These are phyloP conservation scores for Rhamnusium bicolor DNA, from an alignment of 2,888 invertebrate species.

Conservation along the genomic window DNA sequence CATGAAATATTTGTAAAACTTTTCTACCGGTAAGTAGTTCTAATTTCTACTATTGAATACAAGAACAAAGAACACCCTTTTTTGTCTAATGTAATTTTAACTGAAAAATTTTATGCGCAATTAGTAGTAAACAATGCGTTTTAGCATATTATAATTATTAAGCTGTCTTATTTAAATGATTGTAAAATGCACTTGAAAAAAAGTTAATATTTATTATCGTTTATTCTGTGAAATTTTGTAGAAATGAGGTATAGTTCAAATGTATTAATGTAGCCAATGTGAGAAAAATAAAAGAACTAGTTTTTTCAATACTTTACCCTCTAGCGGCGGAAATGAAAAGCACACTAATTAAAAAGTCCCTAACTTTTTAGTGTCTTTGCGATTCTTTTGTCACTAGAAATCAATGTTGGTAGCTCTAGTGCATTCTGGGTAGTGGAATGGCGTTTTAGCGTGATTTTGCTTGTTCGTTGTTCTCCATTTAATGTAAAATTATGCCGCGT, in stretches of 20 bases:
- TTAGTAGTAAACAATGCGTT: background rate
- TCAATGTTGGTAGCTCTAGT: slow-evolving; percentile 70
- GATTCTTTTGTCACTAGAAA: slow-evolving; percentile 70
- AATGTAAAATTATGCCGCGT: slow-evolving; percentile 69
- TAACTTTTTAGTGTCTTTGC: slow-evolving; percentile 68
- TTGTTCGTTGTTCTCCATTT: slow-evolving; percentile 44
- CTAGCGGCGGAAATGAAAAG: slow-evolving; percentile 43
- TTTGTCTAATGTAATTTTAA: too few relatives aligned
- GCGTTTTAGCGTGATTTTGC: slow-evolving; percentile 65
- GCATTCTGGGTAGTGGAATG: slow-evolving; percentile 67
- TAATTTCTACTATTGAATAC: background rate
- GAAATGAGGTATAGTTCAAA: background rate
- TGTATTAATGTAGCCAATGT: slow-evolving; percentile 38
- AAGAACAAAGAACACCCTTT: too few relatives aligned
- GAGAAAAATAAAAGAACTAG: slow-evolving; percentile 39
- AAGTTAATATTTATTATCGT: background rate
- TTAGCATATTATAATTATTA: background rate
- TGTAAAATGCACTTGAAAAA: background rate
- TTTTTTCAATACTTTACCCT: slow-evolving; percentile 40
- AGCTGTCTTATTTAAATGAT: background rate
- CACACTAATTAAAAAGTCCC: slow-evolving; percentile 65
- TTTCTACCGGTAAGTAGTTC: background rate
- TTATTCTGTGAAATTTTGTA: background rate
- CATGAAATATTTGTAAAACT: background rate
- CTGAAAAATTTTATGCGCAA: background rate